A percentile compares a stretch with the other conserved stretches of the same genome.
Conservation (phyloP, 2,113 vertebrate species). For the Nothobranchius kuhntae region DNA sequence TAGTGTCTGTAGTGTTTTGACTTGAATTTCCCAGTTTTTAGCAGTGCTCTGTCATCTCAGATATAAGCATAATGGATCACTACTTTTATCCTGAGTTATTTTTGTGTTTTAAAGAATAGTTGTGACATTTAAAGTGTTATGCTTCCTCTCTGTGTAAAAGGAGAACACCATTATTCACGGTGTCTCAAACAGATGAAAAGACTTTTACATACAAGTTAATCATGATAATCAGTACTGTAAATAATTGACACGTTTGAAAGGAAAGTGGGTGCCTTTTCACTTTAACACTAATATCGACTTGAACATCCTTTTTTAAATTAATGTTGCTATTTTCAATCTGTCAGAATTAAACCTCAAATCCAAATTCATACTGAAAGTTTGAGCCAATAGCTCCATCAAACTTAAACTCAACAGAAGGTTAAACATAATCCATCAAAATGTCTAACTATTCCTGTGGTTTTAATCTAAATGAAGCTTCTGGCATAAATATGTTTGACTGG, state of each 20-base stretch:
- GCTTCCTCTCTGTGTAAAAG: not conserved
- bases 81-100: constrained; percentile 12
- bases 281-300: not conserved
- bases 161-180: too few species aligned
- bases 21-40: constrained; percentile 6
- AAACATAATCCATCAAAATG: constrained; percentile 2
- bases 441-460: constrained; percentile 5
- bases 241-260: not conserved
- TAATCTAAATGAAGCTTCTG: constrained; percentile 10
- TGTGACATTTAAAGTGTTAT: constrained; percentile 7
- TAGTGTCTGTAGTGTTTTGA: not conserved
- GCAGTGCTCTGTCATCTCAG: constrained; percentile 49
- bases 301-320: not conserved
- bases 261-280: not conserved
- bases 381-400: not conserved
- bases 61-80: constrained; percentile 20
- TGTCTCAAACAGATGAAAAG: too few species aligned
- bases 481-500: not conserved
- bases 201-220: too few species aligned
- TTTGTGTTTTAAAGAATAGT: not conserved
- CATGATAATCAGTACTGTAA: not conserved
- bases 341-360: not conserved
- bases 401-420: too few species aligned
- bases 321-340: not conserved
- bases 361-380: not conserved